phyloP scores from a whole-genome alignment of 1,140 invertebrate species.

The Metaphire vulgaris region DNA sequence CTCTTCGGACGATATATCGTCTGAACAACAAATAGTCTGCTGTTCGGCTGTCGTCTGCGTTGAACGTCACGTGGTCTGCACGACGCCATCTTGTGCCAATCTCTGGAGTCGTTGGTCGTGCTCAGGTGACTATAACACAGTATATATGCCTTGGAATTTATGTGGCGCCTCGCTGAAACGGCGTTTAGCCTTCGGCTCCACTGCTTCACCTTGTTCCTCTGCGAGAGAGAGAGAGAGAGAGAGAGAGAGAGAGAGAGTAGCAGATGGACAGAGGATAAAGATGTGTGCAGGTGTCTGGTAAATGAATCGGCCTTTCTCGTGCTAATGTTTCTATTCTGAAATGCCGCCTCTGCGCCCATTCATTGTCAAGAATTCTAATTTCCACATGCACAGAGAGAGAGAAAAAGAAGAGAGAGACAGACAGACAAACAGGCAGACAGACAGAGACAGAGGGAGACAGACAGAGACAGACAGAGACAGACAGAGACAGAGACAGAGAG shows the following conservation, averaged over 20 bases:
- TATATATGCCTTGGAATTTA: neutral
- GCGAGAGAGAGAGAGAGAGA: neutral
- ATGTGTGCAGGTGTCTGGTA: too few species aligned
- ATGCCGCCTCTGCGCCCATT: too few species aligned
- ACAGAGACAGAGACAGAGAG: neutral
- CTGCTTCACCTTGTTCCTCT: too few species aligned
- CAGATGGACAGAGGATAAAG: neutral
- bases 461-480: constrained; percentile 1
- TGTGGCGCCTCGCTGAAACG: too few species aligned
- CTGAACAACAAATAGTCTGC: neutral
- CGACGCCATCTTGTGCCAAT: neutral
- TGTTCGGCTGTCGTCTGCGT: neutral
- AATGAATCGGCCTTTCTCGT: too few species aligned
- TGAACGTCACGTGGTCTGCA: neutral
- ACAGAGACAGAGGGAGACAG: neutral
- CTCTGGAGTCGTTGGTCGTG: neutral
- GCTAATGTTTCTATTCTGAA: too few species aligned
- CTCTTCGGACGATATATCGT: too few species aligned
- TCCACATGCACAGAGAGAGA: neutral
- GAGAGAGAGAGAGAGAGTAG: neutral
- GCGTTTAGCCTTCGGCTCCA: too few species aligned
- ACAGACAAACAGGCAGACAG: neutral
- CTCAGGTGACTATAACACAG: neutral
- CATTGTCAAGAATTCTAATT: too few species aligned
- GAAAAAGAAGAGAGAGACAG: neutral